Evolutionary conservation across 1,140 invertebrate species (phyloP).

Genomic region (Anadara kagoshimensis): DNA sequence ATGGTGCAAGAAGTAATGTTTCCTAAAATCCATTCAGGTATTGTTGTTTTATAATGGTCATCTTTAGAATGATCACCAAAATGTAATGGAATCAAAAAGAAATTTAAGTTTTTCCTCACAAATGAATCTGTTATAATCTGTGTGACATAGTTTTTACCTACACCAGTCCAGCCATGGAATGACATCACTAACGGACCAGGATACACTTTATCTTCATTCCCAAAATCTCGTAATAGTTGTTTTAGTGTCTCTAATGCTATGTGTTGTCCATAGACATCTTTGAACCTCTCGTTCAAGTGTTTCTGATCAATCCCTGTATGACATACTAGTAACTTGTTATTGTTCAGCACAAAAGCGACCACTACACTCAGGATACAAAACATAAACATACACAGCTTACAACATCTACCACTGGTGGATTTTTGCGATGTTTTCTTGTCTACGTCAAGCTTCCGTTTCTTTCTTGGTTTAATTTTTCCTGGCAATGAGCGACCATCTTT

Average conservation of each 20-base stretch:
- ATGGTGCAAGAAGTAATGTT: constrained; percentile 58
- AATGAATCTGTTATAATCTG: constrained; percentile 57
- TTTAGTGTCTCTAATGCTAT: constrained; percentile 57
- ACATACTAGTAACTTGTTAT: constrained; percentile 10
- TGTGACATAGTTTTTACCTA: constrained; percentile 67
- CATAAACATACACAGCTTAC: constrained; percentile 9
- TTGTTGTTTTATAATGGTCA: constrained; percentile 41
- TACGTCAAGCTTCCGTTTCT: not conserved
- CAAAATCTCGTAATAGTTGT: constrained; percentile 37
- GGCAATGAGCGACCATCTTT: too few species aligned
- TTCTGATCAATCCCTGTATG: constrained; percentile 32
- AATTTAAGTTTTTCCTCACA: constrained; percentile 33
- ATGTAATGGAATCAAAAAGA: constrained; percentile 57
- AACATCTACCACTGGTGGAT: not conserved
- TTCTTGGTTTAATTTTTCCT: not conserved
- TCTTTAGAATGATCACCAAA: constrained; percentile 51
- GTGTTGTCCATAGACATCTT: constrained; percentile 68
- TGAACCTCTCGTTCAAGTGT: constrained; percentile 49
- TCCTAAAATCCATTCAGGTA: constrained; percentile 51
- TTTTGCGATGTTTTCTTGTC: not conserved
- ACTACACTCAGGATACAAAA: constrained; percentile 10
- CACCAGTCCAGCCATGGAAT: constrained; percentile 69
- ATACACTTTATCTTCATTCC: constrained; percentile 3
- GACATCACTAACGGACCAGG: constrained; percentile 57
- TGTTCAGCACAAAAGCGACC: constrained; percentile 11